Base-by-base conservation (phyloP, 2,888 invertebrate species). In the Leptothorax acervorum region DNA sequence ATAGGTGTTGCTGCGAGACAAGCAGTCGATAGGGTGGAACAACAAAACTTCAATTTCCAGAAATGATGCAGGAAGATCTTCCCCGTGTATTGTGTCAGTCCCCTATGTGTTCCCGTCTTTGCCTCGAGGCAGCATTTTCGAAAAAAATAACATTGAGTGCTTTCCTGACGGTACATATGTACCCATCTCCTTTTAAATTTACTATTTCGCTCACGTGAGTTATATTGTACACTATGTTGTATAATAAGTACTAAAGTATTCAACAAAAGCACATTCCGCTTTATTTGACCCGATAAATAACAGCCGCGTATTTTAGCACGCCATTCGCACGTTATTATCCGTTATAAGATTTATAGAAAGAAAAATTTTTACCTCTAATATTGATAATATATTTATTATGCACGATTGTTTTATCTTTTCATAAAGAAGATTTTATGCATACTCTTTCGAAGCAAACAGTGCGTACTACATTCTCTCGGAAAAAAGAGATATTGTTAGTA, bases 41-140 rank as follows among this genome's bases (percentile, higher is more conserved):
- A 92, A 93, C 92, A 92, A 93, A 93, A 93, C 92, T 93, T 94
- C 93, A 93, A 94, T 93, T 93, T 93, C 91, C 86, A 89, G 86
- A 90, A 93, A 93, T 92, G 93, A 91, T 92, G 88, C 84, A 86
- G 90, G 73, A 92, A 92, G 92, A 94, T 92, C 92, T 92, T 93
- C 91, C 84, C 88, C 89, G 86, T 87, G 91, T 92, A 91, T 92
- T 89, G 89, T 87, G 88, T 89, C 90, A 83, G 84, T 90, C 86
- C 87, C 78, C 89, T 83, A 78, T 39, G 73, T 82, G 79, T 84
- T 85, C 84, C 83, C 86, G 86, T 84, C 71, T 48, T 39, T 60
- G 73, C 6, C 35, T 48, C 79, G 28, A 60, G 57, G 18, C 15
- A 11, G 71, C 12, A 60, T 48, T 73, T 71, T 60, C 15, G 23